Evolutionary conservation across 2,113 vertebrate species (phyloP).

Genomic region (Syngnathus floridae): DNA sequence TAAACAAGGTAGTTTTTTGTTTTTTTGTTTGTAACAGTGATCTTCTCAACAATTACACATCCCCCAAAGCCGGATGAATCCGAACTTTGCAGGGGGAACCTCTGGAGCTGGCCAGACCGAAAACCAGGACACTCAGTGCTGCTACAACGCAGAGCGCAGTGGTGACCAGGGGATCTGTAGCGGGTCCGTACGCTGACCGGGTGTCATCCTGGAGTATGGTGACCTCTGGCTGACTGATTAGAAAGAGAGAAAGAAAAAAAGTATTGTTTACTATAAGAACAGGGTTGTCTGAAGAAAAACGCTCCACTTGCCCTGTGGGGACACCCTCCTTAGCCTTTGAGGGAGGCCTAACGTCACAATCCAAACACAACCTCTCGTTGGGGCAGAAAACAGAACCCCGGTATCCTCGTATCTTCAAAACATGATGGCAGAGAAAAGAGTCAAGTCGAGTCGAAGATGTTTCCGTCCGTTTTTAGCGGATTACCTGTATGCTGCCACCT

Average conservation of each 20-base stretch:
- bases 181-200: background rate
- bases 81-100: slow-evolving; percentile 25
- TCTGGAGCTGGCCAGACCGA: slow-evolving; percentile 19
- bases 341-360: slow-evolving; percentile 30
- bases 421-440: background rate
- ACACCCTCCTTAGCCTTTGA: slow-evolving; percentile 15
- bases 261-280: background rate
- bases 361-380: slow-evolving; percentile 64
- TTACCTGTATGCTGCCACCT: slow-evolving; percentile 71
- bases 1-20: background rate
- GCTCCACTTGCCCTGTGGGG: slow-evolving; percentile 38
- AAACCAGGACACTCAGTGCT: slow-evolving; percentile 28
- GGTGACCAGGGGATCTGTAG: background rate
- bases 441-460: background rate
- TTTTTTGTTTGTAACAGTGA: background rate
- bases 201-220: background rate
- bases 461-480: background rate
- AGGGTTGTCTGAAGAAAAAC: rapidly evolving
- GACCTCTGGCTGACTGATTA: slow-evolving; percentile 21
- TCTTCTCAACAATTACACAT: background rate
- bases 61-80: slow-evolving; percentile 29
- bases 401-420: slow-evolving; percentile 68
- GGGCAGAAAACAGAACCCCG: slow-evolving; percentile 70
- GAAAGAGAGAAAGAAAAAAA: background rate
- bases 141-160: slow-evolving; percentile 27